A percentile compares a stretch with the other conserved stretches of the same genome.
Conservation (phyloP, 1,140 invertebrate species). For the Drosophila sp. region DNA sequence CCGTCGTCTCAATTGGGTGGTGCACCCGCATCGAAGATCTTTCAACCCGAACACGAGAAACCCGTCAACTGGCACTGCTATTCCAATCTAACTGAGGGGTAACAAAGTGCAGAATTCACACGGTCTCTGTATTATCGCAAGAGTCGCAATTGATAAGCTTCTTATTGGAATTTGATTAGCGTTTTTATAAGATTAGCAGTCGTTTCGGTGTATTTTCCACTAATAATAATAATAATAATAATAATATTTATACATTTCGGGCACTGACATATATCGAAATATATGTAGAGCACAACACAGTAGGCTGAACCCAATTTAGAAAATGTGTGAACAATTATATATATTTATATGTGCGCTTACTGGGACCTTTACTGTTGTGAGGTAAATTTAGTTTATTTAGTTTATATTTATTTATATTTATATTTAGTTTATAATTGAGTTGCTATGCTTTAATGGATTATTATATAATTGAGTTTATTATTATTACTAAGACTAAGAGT, state of each 20-base stretch:
- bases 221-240: constrained; percentile 3
- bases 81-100: constrained; percentile 11
- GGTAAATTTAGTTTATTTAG: background rate
- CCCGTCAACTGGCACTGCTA: constrained; percentile 26
- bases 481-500: no score
- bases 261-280: background rate
- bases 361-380: background rate
- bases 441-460: no score
- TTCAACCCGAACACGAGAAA: background rate
- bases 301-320: constrained; percentile 2
- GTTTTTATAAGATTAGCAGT: constrained; percentile 17
- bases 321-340: background rate
- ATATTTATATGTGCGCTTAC: background rate
- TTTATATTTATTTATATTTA: no score
- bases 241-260: background rate
- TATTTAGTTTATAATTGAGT: no score
- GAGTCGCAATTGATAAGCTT: constrained; percentile 21
- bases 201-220: background rate
- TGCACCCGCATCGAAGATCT: constrained; percentile 60
- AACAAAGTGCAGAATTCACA: constrained; percentile 45
- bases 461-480: no score
- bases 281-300: constrained; percentile 1
- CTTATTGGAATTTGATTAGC: constrained; percentile 43
- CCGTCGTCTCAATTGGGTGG: constrained; percentile 31
- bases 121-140: constrained; percentile 36